Conservation (phyloP, 2,797 vertebrate species). For the Microcaecilia unicolor region DNA sequence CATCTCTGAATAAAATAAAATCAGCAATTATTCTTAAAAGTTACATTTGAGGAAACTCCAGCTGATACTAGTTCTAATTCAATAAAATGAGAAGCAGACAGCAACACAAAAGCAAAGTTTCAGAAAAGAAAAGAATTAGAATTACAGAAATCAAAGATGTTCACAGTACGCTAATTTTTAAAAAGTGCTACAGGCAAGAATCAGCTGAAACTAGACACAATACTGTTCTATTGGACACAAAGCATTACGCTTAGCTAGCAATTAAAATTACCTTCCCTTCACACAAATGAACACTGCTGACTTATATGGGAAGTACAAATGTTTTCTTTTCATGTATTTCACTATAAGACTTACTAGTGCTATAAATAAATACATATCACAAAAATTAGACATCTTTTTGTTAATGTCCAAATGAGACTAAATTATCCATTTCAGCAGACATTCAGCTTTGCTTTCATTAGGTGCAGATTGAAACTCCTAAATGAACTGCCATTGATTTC, state of each 20-base stretch:
- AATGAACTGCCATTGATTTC: fast-evolving
- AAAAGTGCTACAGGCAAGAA: fast-evolving
- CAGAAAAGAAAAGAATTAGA: background rate
- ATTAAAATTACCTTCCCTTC: background rate
- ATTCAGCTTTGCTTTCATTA: background rate
- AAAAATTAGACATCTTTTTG: background rate
- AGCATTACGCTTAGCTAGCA: too few species aligned
- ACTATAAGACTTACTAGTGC: fast-evolving
- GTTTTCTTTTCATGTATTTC: background rate
- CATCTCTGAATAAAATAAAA: too few species aligned
- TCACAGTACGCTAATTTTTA: background rate
- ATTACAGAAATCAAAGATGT: background rate
- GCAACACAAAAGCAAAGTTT: too few species aligned
- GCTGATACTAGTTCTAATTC: too few species aligned
- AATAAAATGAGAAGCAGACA: too few species aligned
- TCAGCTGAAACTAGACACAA: too few species aligned
- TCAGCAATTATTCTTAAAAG: too few species aligned
- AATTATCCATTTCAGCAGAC: background rate
- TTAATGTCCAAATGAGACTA: background rate
- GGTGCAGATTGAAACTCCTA: background rate
- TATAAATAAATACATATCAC: background rate
- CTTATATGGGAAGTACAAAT: background rate
- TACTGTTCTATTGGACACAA: too few species aligned
- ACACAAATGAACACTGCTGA: background rate
- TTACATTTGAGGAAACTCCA: too few species aligned